Evolutionary conservation across 2,888 invertebrate species (phyloP), one percentile per base, ranked within the genome.

Genomic region (Psococerastis gibbosa): DNA sequence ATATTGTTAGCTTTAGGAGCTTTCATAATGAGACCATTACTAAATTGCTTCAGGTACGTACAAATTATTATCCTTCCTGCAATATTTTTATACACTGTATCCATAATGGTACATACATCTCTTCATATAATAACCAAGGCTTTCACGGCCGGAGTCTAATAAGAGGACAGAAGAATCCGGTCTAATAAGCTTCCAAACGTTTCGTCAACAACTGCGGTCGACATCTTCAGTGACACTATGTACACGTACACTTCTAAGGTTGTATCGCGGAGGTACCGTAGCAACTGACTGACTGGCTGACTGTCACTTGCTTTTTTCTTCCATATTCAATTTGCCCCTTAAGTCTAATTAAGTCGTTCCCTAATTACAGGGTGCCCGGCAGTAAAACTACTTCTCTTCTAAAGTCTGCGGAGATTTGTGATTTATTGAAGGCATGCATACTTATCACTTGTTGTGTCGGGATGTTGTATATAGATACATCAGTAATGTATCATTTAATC

Each of bases 401-500:
- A 48, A 79, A 82, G 49, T 81, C 88, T 32, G 87, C 88, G 3
- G 89, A 98, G 67, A 83, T 88, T 49, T 97, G 97, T 67, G 98
- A 98, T 69, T 66, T 97, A 45, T 65, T 98, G 11, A 95, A 95
- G 65, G 88, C 88, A n/a, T 69, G 79, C 42, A 82, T 92, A 48
- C 71, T 95, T 56, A 63, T 92, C 49, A 64, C 79, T 31, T 82
- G 87, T 55, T 82, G 83, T 57, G 70, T 80, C 53, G 62, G 83
- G 46, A 84, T 95, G 72, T 78, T 84, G 56, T 83, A 85, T 55
- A 80, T 98, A 49, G 98, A 99, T 60, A 94, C 92, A 32, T 95
- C 94, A 52, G 87, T 97, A 71, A 79, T 97, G 69, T 98, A 98
- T 64, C 97, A 98, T 62, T 70, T 95, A 54, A 84, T 89, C 35